Conservation (phyloP, 2,113 vertebrate species). For the Cheilinus undulatus region DNA sequence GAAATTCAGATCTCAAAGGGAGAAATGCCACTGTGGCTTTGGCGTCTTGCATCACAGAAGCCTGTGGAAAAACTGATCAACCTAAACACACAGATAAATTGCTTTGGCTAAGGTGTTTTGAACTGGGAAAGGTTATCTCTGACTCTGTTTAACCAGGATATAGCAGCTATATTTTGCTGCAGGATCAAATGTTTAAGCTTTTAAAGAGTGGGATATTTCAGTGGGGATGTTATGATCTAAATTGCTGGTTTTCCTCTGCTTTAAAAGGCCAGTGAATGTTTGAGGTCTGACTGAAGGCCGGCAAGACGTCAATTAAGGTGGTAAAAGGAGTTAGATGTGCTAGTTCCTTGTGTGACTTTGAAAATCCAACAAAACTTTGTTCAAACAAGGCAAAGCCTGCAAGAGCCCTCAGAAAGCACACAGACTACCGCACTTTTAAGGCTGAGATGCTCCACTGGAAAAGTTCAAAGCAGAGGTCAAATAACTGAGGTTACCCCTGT, state of each 20-base stretch:
- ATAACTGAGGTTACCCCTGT: constrained; percentile 20
- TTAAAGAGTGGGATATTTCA: neutral
- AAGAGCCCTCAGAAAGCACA: neutral
- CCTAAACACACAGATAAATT: constrained; percentile 28
- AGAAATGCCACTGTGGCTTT: constrained; percentile 17
- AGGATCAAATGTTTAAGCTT: neutral
- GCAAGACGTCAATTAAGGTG: constrained; percentile 36
- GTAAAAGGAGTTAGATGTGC: constrained; percentile 2
- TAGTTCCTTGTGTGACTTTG: constrained; percentile 28
- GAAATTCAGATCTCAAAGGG: constrained; percentile 33
- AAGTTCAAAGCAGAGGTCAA: constrained; percentile 33
- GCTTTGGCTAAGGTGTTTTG: constrained; percentile 12
- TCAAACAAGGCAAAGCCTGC: constrained; percentile 28
- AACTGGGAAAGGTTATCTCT: constrained; percentile 17
- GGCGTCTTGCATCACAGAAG: neutral
- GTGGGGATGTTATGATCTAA: neutral
- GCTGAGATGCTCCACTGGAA: constrained; percentile 37
- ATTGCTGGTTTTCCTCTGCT: neutral
- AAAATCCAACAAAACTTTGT: constrained; percentile 39
- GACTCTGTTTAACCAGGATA: neutral
- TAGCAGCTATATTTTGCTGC: neutral
- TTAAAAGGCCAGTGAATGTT: constrained; percentile 30
- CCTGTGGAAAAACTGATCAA: constrained; percentile 27
- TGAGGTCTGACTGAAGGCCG: constrained; percentile 33
- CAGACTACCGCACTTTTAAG: constrained; percentile 20